Evolutionary conservation across 1,140 invertebrate genomes (phyloP).

Genomic region (Phocides pigmalion): DNA sequence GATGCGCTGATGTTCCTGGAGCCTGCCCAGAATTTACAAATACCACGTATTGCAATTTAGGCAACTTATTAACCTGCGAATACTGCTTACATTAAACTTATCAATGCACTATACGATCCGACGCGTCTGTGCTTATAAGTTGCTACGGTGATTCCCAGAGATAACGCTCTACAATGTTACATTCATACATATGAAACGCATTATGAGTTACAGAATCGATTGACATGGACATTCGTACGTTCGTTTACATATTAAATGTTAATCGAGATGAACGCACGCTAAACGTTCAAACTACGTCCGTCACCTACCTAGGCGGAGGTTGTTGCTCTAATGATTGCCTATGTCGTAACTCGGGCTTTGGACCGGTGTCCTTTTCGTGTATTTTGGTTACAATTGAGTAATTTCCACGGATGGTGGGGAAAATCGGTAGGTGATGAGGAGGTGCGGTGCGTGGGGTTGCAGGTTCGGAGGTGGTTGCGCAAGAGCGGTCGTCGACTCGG

Average conservation of each 20-base stretch:
- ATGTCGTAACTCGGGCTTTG: constrained; percentile 71
- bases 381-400: constrained; percentile 80
- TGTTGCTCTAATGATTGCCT: constrained; percentile 73
- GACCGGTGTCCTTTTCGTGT: constrained; percentile 77
- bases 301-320: constrained; percentile 67
- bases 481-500: constrained; percentile 80
- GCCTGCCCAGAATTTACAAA: constrained; percentile 57
- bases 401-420: constrained; percentile 60
- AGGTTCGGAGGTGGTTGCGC: constrained; percentile 73
- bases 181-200: constrained; percentile 21
- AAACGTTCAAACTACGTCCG: constrained; percentile 52
- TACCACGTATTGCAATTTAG: constrained; percentile 34
- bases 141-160: constrained; percentile 22
- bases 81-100: not conserved
- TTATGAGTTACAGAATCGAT: constrained; percentile 30
- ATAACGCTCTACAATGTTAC: constrained; percentile 13
- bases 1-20: constrained; percentile 50
- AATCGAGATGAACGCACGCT: constrained; percentile 52
- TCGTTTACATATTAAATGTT: constrained; percentile 52
- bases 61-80: constrained; percentile 26
- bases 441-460: constrained; percentile 75
- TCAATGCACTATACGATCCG: not conserved
- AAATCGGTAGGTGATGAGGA: constrained; percentile 43
- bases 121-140: not conserved
- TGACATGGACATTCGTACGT: constrained; percentile 29